Evolutionary conservation across 2,797 vertebrate species (phyloP).

Genomic region (Psittacula echo): DNA sequence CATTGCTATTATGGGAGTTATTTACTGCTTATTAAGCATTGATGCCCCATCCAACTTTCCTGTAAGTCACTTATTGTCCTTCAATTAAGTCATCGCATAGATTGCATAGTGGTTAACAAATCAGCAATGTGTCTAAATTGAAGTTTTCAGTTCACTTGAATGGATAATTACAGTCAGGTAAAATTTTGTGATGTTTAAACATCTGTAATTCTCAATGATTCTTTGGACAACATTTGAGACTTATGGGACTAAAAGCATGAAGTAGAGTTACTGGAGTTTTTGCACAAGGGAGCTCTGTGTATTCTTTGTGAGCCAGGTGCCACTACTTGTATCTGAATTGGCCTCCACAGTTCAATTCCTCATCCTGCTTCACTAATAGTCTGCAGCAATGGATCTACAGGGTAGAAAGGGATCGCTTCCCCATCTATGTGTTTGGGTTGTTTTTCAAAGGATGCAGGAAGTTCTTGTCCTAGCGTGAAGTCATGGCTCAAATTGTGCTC

Average conservation of each 20-base stretch:
- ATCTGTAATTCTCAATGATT: conserved; percentile 29
- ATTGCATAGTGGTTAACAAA: neutral
- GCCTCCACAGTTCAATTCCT: neutral
- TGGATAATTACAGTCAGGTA: conserved; percentile 40
- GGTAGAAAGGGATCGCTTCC: neutral
- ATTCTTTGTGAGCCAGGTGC: neutral
- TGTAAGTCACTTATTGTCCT: neutral
- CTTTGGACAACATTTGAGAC: neutral
- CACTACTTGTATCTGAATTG: neutral
- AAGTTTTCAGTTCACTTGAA: neutral
- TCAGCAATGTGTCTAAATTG: neutral
- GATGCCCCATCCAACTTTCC: neutral
- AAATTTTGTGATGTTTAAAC: conserved; percentile 19
- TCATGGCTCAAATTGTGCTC: neutral
- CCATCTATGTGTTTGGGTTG: neutral
- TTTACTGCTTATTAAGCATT: conserved; percentile 7
- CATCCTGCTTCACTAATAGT: neutral
- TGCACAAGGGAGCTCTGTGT: accelerated
- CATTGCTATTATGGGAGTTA: neutral
- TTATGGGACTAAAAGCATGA: neutral
- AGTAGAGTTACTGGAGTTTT: neutral
- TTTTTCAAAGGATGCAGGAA: neutral
- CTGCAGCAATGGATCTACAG: neutral
- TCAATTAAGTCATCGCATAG: conserved; percentile 25
- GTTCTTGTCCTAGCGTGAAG: neutral